Evolutionary conservation across 2,888 invertebrate genomes (phyloP), one percentile per base, ranked within the genome.

Genomic region (Diarsia mendica): DNA sequence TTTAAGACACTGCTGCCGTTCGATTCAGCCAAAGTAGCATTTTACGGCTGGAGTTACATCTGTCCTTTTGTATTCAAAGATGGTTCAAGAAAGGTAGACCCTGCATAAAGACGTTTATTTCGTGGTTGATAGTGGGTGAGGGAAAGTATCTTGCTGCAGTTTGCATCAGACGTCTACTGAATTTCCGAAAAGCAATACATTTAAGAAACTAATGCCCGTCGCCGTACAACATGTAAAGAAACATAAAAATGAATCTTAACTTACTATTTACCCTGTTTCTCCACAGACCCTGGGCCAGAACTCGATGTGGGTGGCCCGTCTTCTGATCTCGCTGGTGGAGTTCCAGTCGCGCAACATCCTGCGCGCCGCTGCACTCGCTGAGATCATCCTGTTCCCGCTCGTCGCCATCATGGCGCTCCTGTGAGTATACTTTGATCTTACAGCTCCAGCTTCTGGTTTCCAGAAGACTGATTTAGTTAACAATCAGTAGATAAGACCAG

Each of bases 351-450:
- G 98, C 48, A 99, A 98, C 92, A 98, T 99, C 87, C 97, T 99
- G 83, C 98, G 99, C 90, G 97, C 98, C 77, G 98, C 99, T 72
- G 99, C 99, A 48, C 98, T 99, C 90, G 98, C 98, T 0, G 99
- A 99, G 97, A 99, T 99, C 87, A 97, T 99, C 80, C 97, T 99
- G 86, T 98, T 99, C 97, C 99, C 99, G 11, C 97, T 98, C 85
- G 97, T 98, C 44, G 97, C 98, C 44, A 91, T 99, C 90, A 97
- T 99, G 93, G 97, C 98, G 55, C 97, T 99, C 85, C 97, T 98
- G 99, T 99, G 96, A 98, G 98, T 98, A 91, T 80, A 51, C 9
- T 11, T 9, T 15, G 58, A 28, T 58, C 18, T 28, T 46, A 46
- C 46, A 46, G 2, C 1, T 46, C 46, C 46, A n/a, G n/a, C n/a